Evolutionary conservation across 2,797 vertebrate genomes (phyloP), one percentile per base, ranked within the genome.

Genomic region (Pteronotus mesoamericanus): DNA sequence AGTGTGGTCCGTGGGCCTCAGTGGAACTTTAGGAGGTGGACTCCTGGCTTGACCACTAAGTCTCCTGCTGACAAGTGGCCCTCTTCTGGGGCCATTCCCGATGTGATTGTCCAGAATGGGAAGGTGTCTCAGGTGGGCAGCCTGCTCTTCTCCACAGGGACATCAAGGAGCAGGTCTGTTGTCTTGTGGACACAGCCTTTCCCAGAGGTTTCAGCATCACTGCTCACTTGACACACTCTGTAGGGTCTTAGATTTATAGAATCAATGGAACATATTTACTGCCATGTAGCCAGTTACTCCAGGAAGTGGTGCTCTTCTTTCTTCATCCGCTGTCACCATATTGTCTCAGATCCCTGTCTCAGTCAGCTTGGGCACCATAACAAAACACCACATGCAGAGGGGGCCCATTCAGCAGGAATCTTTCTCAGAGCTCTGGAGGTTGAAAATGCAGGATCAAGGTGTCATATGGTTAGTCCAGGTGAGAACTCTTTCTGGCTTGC

Each of bases 41-140:
- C 42, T 72, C 18, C 15, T 37, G 19, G 64, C 32, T 51, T 44
- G 29, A 11, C 21, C 59, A 22, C 42, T 24, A 39, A 14, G 19
- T 29, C 37, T 6, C 3, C 44, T 71, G 42, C 11, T 48, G 57
- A n/a, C 19, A 9, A 24, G 26, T 1, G 3, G 51, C 51, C 12
- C 0, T n/a, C 51, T 26, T n/a, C 51, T 64, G 0, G 26, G 42
- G 37, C 59, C 51, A 14, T 29, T 57, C 51, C 72, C 10, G 0
- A 2, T 75, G 34, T 42, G 26, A 11, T 19, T 42, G 14, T 48
- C 39, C 10, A 26, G 69, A 12, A 26, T 18, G 12, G 12, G 32
- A 6, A 6, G 4, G 6, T 0, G 0, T 39, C 66, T 86, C n/a
- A 8, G 12, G 5, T 5, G 21, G n/a, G 19, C 18, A n/a, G 82